Conservation (phyloP, 1,140 invertebrate genomes). For the Caenorhabditis brenneri region DNA sequence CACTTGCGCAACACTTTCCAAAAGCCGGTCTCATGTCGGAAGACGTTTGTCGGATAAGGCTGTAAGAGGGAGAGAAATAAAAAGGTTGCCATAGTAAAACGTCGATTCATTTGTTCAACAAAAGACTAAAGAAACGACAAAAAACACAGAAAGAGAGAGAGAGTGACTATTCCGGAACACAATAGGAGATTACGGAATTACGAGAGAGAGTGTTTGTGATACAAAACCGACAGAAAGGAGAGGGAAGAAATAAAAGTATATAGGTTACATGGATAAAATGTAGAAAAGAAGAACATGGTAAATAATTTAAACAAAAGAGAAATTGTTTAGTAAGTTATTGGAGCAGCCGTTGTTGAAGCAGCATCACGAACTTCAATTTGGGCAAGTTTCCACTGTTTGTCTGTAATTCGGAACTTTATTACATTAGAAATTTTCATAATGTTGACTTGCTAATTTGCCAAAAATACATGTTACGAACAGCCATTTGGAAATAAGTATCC, state of each 20-base stretch:
- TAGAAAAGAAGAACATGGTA: background rate
- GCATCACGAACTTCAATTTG: constrained; percentile 8
- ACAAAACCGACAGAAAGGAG: too few species aligned
- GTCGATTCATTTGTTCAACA: constrained; percentile 36
- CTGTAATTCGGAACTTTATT: too few species aligned
- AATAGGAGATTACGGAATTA: constrained; percentile 35
- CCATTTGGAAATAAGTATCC: background rate
- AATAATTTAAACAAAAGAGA: background rate
- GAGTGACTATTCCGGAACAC: background rate
- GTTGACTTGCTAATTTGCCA: too few species aligned
- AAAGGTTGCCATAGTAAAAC: constrained; percentile 11
- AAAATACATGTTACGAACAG: too few species aligned
- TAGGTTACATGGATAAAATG: background rate
- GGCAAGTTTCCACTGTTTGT: constrained; percentile 8
- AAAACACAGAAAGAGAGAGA: background rate
- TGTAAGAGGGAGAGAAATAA: too few species aligned
- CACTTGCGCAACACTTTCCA: constrained; percentile 31
- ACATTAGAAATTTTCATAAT: too few species aligned
- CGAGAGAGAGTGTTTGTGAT: background rate
- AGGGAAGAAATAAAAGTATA: background rate
- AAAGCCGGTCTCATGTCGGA: constrained; percentile 16
- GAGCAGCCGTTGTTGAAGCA: constrained; percentile 1
- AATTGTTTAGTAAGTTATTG: background rate
- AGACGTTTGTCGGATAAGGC: constrained; percentile 29
- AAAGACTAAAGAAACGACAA: background rate